Evolutionary conservation across 2,888 invertebrate species (phyloP).

Genomic region (Drosophila mimica): DNA sequence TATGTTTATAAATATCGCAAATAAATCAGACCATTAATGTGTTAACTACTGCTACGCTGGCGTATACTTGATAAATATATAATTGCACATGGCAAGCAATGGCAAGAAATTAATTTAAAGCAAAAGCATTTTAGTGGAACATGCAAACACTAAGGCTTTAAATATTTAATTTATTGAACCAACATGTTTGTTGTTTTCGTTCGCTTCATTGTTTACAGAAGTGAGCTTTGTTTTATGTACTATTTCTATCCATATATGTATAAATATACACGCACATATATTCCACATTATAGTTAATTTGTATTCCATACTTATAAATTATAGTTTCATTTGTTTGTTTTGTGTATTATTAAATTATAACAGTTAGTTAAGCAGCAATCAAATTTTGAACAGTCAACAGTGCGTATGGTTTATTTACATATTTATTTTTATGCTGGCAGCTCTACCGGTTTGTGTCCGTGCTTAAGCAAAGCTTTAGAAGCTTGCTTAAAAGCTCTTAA

Average conservation of each 20-base stretch:
- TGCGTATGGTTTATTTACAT: conserved; percentile 46
- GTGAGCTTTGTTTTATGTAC: background rate
- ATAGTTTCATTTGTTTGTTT: background rate
- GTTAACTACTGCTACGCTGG: conserved; percentile 56
- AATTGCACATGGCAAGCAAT: conserved; percentile 29
- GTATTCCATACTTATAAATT: background rate
- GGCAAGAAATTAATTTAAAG: background rate
- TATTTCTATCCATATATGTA: background rate
- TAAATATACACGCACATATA: background rate
- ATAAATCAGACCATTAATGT: conserved; percentile 75
- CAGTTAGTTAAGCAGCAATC: no score
- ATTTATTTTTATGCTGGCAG: conserved; percentile 34
- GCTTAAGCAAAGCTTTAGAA: conserved; percentile 18
- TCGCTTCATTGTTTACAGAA: background rate
- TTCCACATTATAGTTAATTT: background rate
- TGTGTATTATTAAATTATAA: background rate
- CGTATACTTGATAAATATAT: conserved; percentile 54
- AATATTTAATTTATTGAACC: background rate
- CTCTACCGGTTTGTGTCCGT: conserved; percentile 37
- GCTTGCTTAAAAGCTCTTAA: background rate
- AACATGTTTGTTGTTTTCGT: background rate
- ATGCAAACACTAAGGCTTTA: background rate
- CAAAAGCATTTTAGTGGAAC: background rate
- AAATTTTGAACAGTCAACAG: conserved; percentile 1
- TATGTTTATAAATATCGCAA: conserved; percentile 66